phyloP scores from a whole-genome alignment of 2,113 vertebrate genomes.

The Montifringilla adamsi region DNA sequence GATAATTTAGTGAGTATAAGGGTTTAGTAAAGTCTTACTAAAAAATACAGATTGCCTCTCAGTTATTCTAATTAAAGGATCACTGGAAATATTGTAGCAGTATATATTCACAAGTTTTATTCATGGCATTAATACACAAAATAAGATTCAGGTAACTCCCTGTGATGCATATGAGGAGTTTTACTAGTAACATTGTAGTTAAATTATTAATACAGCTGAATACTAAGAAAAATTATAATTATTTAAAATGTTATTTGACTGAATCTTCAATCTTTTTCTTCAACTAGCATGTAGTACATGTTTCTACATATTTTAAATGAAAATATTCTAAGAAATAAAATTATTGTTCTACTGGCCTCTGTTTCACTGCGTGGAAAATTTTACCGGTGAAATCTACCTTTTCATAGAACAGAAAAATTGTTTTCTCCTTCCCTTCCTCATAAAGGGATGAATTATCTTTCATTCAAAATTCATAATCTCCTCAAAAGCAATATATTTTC shows the following conservation, averaged over 20 bases:
- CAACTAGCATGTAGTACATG: not conserved
- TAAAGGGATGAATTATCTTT: not conserved
- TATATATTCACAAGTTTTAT: not conserved
- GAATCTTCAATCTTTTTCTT: not conserved
- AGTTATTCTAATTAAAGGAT: not conserved
- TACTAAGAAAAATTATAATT: not conserved
- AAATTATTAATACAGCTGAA: not conserved
- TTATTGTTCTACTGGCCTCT: not conserved
- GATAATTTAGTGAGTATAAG: not conserved
- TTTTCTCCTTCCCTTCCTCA: not conserved
- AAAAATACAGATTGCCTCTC: not conserved
- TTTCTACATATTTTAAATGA: not conserved
- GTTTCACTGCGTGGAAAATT: not conserved
- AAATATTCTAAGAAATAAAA: not conserved
- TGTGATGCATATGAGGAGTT: not conserved
- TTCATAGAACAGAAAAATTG: not conserved
- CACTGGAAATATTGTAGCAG: not conserved
- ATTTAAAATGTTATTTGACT: not conserved
- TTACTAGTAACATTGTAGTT: not conserved
- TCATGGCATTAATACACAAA: not conserved
- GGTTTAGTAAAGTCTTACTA: not conserved
- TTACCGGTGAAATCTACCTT: not conserved
- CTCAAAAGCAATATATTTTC: not conserved
- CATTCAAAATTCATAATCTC: not conserved
- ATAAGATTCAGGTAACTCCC: not conserved